These are phyloP conservation scores for Melipona quadrifasciata DNA, from an alignment of 1,140 invertebrate species.

Conservation along the genomic window DNA sequence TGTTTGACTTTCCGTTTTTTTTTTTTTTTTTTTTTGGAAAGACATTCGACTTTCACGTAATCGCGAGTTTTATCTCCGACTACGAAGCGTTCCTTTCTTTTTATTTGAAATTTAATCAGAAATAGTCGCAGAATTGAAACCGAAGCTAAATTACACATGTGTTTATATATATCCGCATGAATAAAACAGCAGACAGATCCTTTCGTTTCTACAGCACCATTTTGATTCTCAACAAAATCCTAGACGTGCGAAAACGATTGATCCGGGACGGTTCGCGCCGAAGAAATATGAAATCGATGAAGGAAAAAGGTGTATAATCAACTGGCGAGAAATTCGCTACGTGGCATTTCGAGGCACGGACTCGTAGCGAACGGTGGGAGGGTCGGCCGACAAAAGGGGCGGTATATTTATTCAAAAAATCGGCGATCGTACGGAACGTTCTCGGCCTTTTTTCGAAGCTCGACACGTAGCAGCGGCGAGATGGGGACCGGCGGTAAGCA, in stretches of 20 bases:
- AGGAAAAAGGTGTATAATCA: background rate
- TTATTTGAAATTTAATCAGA: background rate
- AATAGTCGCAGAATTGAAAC: background rate
- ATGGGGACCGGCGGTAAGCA: background rate
- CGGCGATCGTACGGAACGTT: background rate
- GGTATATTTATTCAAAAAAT: conserved; percentile 11
- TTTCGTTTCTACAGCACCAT: no score
- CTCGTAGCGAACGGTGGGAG: background rate
- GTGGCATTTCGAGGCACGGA: background rate
- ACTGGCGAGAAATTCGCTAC: background rate
- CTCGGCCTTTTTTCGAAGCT: background rate
- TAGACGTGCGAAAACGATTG: background rate
- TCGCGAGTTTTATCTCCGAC: background rate
- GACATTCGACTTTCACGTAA: background rate
- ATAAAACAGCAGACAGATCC: background rate
- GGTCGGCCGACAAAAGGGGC: background rate
- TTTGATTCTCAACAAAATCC: background rate
- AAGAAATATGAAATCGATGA: background rate
- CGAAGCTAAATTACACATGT: no score
- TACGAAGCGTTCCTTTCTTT: no score
- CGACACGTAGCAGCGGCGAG: conserved; percentile 2
- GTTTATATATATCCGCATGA: background rate
- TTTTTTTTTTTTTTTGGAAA: background rate
- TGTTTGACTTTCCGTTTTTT: no score
- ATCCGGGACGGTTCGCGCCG: background rate